Percentiles rank a stretch among this genome's conserved stretches.
phyloP scores from a whole-genome alignment of 1,140 invertebrate species.

The Arctopsyche grandis region DNA sequence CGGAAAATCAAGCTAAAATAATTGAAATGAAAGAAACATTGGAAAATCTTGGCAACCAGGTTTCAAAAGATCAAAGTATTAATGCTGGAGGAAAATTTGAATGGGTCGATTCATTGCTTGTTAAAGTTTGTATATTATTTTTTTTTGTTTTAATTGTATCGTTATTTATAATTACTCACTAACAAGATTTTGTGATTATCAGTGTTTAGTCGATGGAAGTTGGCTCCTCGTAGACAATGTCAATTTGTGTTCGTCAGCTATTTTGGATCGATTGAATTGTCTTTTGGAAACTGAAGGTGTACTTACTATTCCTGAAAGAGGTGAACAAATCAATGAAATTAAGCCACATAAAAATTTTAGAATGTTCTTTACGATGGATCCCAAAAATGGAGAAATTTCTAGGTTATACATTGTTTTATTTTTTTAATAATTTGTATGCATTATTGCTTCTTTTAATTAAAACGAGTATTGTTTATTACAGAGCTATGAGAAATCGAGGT shows the following conservation, averaged over 20 bases:
- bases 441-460: background rate
- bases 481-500: conserved; percentile 97
- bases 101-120: conserved; percentile 95
- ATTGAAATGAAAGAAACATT: conserved; percentile 56
- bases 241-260: conserved; percentile 95
- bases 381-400: conserved; percentile 94
- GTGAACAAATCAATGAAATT: conserved; percentile 78
- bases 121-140: conserved; percentile 71
- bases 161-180: background rate
- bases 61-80: conserved; percentile 69
- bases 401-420: conserved; percentile 63
- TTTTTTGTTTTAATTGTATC: conserved; percentile 40
- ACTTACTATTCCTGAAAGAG: conserved; percentile 91
- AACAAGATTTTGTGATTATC: conserved; percentile 51
- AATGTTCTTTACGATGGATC: conserved; percentile 95
- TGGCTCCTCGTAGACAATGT: conserved; percentile 97
- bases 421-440: background rate
- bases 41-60: conserved; percentile 58
- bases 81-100: conserved; percentile 92
- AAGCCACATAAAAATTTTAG: conserved; percentile 92
- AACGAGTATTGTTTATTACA: conserved; percentile 58
- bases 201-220: conserved; percentile 83
- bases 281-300: conserved; percentile 93
- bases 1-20: conserved; percentile 39
- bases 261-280: conserved; percentile 95